Conservation (phyloP, 1,140 invertebrate species). For the Ceratosolen solmsi region DNA sequence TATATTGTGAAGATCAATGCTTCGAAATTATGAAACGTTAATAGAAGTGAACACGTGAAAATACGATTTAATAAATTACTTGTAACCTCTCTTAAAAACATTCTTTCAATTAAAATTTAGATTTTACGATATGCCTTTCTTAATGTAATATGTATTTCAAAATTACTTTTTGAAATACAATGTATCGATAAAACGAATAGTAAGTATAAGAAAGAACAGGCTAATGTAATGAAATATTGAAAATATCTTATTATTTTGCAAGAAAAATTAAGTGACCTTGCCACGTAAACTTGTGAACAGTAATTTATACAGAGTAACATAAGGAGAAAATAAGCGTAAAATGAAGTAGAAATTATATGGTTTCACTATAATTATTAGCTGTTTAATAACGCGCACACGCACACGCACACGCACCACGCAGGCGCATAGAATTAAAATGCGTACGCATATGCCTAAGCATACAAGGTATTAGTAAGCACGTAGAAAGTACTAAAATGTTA, state of each 20-base stretch:
- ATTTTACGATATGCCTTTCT: not conserved
- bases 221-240: not conserved
- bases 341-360: not conserved
- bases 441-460: not conserved
- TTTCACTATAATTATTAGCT: not conserved
- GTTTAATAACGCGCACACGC: not conserved
- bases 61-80: not conserved
- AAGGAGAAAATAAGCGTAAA: too few species aligned
- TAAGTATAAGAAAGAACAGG: not conserved
- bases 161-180: not conserved
- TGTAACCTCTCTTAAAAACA: not conserved
- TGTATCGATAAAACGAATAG: not conserved
- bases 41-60: not conserved
- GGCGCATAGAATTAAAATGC: too few species aligned
- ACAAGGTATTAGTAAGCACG: not conserved
- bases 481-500: not conserved
- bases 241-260: not conserved
- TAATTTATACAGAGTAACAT: not conserved
- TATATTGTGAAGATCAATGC: not conserved
- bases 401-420: not conserved
- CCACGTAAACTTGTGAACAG: not conserved
- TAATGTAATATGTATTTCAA: not conserved
- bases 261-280: not conserved
- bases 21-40: not conserved
- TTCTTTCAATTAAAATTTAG: not conserved